Percentiles rank a stretch among this genome's conserved stretches.
These are phyloP conservation scores for Andrena minutula DNA, from an alignment of 2,888 invertebrate genomes.

Conservation along the genomic window DNA sequence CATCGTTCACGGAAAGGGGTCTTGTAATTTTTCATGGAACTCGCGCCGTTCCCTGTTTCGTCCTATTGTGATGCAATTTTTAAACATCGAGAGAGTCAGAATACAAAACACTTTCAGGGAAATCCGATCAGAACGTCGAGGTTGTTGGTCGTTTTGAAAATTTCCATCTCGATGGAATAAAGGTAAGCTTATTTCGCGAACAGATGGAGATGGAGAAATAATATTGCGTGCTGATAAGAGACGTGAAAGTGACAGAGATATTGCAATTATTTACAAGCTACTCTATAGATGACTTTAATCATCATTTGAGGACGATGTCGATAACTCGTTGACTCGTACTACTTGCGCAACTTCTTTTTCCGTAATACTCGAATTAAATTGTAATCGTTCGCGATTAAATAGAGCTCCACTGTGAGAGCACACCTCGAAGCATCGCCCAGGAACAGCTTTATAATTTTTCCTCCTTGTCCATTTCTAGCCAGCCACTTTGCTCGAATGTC, in stretches of 20 bases:
- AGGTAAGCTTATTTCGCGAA: background rate
- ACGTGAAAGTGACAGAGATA: background rate
- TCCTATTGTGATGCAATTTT: background rate
- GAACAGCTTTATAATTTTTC: background rate
- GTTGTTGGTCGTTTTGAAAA: background rate
- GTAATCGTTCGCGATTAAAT: background rate
- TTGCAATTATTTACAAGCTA: slow-evolving; percentile 21
- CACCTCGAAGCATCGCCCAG: slow-evolving; percentile 1
- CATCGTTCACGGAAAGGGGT: background rate
- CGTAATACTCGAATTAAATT: slow-evolving; percentile 2
- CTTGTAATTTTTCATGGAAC: slow-evolving; percentile 1
- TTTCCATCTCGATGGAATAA: background rate
- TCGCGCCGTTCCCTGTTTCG: background rate
- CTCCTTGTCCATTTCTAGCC: background rate
- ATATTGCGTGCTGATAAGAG: background rate
- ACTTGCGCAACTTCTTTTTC: slow-evolving; percentile 1
- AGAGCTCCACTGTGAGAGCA: background rate
- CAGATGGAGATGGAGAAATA: background rate
- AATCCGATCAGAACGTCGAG: background rate
- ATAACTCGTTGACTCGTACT: background rate
- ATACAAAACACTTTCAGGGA: background rate
- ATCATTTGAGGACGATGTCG: background rate
- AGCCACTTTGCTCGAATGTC: background rate
- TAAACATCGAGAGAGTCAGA: background rate
- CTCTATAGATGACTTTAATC: slow-evolving; percentile 7